These are phyloP conservation scores for Parthenolecanium corni DNA, from an alignment of 2,888 invertebrate genomes.

Conservation along the genomic window DNA sequence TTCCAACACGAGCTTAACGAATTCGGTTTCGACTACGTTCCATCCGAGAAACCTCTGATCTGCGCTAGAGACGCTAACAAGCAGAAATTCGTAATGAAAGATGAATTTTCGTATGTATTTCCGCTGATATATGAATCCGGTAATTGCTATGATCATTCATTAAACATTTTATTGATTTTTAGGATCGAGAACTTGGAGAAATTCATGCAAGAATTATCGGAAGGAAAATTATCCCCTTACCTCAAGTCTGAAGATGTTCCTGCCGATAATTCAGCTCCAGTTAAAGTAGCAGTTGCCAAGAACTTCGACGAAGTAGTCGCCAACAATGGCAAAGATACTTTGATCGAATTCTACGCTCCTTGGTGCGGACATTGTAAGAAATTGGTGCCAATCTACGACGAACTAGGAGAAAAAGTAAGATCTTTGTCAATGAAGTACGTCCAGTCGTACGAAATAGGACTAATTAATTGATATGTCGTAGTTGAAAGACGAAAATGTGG, in stretches of 20 bases:
- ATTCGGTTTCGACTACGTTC: slow-evolving; percentile 76
- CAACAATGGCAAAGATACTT: slow-evolving; percentile 80
- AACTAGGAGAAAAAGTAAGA: slow-evolving; percentile 70
- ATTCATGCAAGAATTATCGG: slow-evolving; percentile 73
- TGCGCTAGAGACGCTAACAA: slow-evolving; percentile 70
- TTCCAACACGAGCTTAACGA: slow-evolving; percentile 91
- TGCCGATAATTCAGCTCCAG: slow-evolving; percentile 66
- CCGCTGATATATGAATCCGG: not conserved
- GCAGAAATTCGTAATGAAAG: slow-evolving; percentile 79
- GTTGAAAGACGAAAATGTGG: slow-evolving; percentile 73
- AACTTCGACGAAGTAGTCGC: slow-evolving; percentile 92
- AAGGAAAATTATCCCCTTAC: slow-evolving; percentile 75
- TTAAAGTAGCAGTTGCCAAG: slow-evolving; percentile 85
- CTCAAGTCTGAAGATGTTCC: slow-evolving; percentile 92
- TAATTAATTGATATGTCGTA: too few relatives aligned
- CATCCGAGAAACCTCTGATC: slow-evolving; percentile 80
- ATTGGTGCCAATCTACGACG: slow-evolving; percentile 83
- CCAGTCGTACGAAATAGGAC: not conserved
- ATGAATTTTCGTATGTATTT: slow-evolving; percentile 66
- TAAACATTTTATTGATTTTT: slow-evolving; percentile 33
- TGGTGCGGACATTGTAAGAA: slow-evolving; percentile 99
- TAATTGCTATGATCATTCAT: not conserved
- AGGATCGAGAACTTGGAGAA: slow-evolving; percentile 70
- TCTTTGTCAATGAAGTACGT: too few relatives aligned
- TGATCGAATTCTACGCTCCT: slow-evolving; percentile 97